Percentiles rank a stretch among this genome's conserved stretches.
Conservation (phyloP, 2,888 invertebrate genomes). For the Drosophila nigricruria region DNA sequence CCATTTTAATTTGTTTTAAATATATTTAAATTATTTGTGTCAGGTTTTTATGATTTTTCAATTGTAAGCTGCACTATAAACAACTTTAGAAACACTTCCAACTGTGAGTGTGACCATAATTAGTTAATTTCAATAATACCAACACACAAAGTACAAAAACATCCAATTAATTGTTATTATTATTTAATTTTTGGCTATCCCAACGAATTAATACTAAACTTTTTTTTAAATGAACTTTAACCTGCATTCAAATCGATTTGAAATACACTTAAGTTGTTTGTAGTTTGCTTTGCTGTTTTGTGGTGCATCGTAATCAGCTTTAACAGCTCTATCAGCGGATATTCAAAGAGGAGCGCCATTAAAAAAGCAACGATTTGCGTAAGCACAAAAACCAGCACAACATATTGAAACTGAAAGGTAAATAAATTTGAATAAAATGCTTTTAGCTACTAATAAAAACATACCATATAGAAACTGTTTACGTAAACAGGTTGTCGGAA, state of each 20-base stretch:
- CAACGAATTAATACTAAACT: not conserved
- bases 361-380: conserved; percentile 72
- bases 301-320: conserved; percentile 30
- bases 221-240: not conserved
- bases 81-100: conserved; percentile 54
- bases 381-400: conserved; percentile 56
- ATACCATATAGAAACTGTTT: conserved; percentile 71
- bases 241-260: conserved; percentile 31
- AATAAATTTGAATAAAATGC: not conserved
- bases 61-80: conserved; percentile 27
- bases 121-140: not conserved
- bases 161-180: not conserved
- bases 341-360: conserved; percentile 72
- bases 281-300: conserved; percentile 8
- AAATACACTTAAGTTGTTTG: conserved; percentile 3
- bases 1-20: conserved; percentile 17
- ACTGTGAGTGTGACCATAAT: not conserved
- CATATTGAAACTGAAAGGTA: conserved; percentile 51
- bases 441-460: conserved; percentile 2
- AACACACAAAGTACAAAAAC: not conserved
- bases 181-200: not conserved
- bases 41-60: conserved; percentile 6
- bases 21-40: not conserved
- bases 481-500: conserved; percentile 75
- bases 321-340: conserved; percentile 68